These are phyloP conservation scores for Platyrinchus mystaceus DNA, from an alignment of 2,797 vertebrate genomes.

Conservation along the genomic window DNA sequence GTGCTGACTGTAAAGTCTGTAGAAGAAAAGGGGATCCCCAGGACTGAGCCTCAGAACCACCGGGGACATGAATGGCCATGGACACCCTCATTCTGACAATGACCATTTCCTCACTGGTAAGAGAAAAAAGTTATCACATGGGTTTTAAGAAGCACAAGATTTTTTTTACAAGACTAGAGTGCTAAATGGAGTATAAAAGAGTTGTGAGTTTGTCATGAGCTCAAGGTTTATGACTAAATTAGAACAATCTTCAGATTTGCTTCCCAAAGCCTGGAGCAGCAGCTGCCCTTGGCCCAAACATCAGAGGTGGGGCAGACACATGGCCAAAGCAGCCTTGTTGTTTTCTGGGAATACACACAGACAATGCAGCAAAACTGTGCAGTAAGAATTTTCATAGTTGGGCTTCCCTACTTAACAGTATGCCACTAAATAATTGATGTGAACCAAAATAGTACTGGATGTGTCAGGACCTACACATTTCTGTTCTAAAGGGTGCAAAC, in stretches of 20 bases:
- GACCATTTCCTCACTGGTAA: background rate
- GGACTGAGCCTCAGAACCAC: background rate
- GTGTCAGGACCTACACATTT: background rate
- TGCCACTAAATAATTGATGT: background rate
- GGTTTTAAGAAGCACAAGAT: background rate
- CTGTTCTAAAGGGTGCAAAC: background rate
- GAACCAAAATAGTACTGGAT: background rate
- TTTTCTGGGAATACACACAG: background rate
- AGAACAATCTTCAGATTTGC: background rate
- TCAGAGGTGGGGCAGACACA: fast-evolving
- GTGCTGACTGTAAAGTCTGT: background rate
- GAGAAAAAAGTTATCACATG: background rate
- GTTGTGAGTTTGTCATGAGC: background rate
- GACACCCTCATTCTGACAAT: background rate
- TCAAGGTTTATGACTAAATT: background rate
- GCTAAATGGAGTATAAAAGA: background rate
- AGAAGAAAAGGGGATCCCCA: background rate
- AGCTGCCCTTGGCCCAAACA: background rate
- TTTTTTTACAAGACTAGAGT: background rate
- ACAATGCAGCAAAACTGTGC: background rate
- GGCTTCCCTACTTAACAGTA: background rate
- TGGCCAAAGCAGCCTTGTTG: background rate
- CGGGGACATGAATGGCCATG: background rate
- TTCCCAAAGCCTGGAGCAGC: background rate
- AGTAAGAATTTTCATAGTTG: background rate